Conservation (phyloP, 2,113 vertebrate species). For the Syngnathus floridae region DNA sequence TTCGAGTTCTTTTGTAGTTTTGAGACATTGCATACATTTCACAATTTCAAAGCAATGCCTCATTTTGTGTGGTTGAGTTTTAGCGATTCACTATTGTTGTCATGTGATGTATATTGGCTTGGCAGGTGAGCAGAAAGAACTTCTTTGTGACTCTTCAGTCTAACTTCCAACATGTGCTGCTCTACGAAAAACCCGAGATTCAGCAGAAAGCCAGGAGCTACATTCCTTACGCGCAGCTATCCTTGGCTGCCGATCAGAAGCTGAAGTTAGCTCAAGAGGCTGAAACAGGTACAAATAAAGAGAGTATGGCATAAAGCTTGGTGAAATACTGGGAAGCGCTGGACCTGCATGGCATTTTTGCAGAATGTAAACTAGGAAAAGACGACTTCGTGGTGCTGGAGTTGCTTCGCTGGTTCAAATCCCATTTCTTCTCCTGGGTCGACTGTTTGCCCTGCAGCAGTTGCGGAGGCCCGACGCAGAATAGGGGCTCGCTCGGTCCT, state of each 20-base stretch:
- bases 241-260: slow-evolving; percentile 71
- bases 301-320: background rate
- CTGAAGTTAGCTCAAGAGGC: slow-evolving; percentile 69
- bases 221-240: slow-evolving; percentile 78
- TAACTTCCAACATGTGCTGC: slow-evolving; percentile 80
- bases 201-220: slow-evolving; percentile 78
- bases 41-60: too few relatives aligned
- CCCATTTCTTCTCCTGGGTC: slow-evolving; percentile 91
- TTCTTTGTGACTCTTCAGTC: slow-evolving; percentile 79
- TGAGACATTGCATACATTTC: too few relatives aligned
- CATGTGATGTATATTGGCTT: background rate
- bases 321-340: background rate
- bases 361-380: slow-evolving; percentile 74
- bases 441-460: slow-evolving; percentile 77
- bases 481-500: slow-evolving; percentile 67
- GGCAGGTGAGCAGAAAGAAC: slow-evolving; percentile 66
- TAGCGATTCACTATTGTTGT: too few relatives aligned
- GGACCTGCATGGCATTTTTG: slow-evolving; percentile 7
- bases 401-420: slow-evolving; percentile 91
- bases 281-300: slow-evolving; percentile 74
- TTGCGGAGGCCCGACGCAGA: slow-evolving; percentile 78
- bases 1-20: too few relatives aligned
- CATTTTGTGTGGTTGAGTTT: too few relatives aligned
- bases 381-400: slow-evolving; percentile 88
- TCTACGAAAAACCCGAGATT: slow-evolving; percentile 79